Conservation (phyloP, 2,797 vertebrate species). For the Tarsius wallacei region DNA sequence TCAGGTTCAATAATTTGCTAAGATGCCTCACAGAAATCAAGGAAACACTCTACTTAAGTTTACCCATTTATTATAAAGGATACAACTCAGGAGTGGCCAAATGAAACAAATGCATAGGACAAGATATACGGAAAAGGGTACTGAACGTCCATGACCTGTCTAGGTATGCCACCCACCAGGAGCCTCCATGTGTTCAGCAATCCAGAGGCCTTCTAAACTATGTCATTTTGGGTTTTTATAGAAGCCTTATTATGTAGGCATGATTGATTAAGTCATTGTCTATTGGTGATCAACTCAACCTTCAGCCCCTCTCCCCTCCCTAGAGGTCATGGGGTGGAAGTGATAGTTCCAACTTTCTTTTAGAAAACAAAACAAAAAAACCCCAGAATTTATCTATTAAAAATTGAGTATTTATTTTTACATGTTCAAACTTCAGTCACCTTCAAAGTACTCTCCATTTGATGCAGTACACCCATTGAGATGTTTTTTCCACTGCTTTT, state of each 20-base stretch:
- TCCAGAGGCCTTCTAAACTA: neutral
- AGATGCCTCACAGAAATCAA: neutral
- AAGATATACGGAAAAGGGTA: neutral
- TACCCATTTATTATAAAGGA: neutral
- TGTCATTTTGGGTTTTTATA: neutral
- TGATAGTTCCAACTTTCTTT: too few relatives aligned
- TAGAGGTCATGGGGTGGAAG: neutral
- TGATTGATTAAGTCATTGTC: neutral
- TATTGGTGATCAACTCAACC: neutral
- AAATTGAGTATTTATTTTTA: too few relatives aligned
- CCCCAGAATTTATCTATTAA: too few relatives aligned
- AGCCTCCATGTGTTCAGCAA: neutral
- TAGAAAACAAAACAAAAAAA: too few relatives aligned
- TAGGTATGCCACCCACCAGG: neutral
- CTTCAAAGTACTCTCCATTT: too few relatives aligned
- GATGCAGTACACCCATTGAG: too few relatives aligned
- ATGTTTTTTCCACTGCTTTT: too few relatives aligned
- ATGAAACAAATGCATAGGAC: neutral
- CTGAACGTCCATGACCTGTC: neutral
- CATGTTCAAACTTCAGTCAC: too few relatives aligned
- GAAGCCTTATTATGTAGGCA: neutral
- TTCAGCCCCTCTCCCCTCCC: neutral
- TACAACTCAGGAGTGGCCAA: neutral
- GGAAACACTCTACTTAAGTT: neutral
- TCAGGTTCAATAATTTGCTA: neutral